Evolutionary conservation across 2,888 invertebrate species (phyloP).

Genomic region (Chrysolina haemoptera): DNA sequence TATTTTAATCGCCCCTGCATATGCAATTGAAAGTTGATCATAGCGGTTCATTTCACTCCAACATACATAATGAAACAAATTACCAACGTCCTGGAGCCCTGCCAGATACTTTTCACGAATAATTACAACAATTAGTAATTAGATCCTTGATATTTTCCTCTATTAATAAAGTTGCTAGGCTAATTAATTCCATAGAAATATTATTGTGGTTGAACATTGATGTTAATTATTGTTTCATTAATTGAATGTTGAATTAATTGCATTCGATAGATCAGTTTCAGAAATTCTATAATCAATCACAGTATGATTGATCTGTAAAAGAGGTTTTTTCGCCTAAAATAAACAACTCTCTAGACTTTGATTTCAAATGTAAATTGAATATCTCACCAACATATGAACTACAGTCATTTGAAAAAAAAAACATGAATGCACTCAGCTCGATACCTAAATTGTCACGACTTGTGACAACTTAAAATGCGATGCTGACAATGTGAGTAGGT

Average conservation of each 20-base stretch:
- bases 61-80: neutral
- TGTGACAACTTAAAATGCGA: no score
- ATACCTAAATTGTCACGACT: no score
- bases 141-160: slow-evolving; percentile 15
- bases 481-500: no score
- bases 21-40: neutral
- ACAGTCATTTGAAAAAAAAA: no score
- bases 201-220: slow-evolving; percentile 31
- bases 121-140: slow-evolving; percentile 30
- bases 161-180: slow-evolving; percentile 24
- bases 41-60: neutral
- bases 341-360: no score
- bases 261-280: neutral
- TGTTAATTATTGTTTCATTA: slow-evolving; percentile 35
- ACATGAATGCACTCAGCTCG: no score
- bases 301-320: neutral
- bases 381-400: no score
- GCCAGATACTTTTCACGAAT: slow-evolving; percentile 25
- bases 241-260: neutral
- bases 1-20: no score
- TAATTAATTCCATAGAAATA: slow-evolving; percentile 13
- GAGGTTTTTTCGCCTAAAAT: no score
- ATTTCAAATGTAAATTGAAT: no score
- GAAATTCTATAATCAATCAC: neutral
- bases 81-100: neutral